Conservation (phyloP, 1,140 invertebrate genomes). For the Hestina assimilis region DNA sequence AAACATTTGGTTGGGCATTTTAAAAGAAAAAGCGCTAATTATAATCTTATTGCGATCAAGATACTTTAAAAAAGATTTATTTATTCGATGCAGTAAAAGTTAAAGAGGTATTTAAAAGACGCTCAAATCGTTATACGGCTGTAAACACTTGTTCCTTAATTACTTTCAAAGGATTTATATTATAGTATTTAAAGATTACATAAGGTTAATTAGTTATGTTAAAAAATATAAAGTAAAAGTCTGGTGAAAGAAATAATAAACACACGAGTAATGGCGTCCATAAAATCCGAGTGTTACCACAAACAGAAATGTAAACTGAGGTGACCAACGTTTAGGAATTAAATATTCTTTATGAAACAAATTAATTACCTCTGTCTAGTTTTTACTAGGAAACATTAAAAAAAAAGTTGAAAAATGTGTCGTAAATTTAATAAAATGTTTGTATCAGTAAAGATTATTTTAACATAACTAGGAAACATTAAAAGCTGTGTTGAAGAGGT, state of each 20-base stretch:
- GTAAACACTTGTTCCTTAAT: no score
- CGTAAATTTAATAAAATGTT: constrained; percentile 49
- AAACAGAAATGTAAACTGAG: constrained; percentile 43
- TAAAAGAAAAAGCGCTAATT: neutral
- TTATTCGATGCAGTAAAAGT: neutral
- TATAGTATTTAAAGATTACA: no score
- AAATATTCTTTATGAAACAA: constrained; percentile 51
- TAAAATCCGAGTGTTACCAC: constrained; percentile 43
- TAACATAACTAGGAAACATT: constrained; percentile 47
- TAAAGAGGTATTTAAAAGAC: neutral
- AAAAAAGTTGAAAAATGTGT: constrained; percentile 45
- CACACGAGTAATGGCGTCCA: constrained; percentile 30
- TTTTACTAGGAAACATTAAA: constrained; percentile 57
- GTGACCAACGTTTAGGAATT: constrained; percentile 40
- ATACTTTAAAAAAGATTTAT: neutral
- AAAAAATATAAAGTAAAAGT: neutral
- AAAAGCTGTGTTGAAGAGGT: constrained; percentile 45
- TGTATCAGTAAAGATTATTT: constrained; percentile 45
- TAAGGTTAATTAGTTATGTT: no score
- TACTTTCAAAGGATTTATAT: no score
- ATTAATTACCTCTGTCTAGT: constrained; percentile 55
- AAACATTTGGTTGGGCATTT: neutral
- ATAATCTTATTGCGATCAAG: neutral
- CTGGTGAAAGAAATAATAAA: neutral
- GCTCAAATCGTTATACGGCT: no score